phyloP scores from a whole-genome alignment of 1,140 invertebrate genomes.

The Drosophila baimaii region DNA sequence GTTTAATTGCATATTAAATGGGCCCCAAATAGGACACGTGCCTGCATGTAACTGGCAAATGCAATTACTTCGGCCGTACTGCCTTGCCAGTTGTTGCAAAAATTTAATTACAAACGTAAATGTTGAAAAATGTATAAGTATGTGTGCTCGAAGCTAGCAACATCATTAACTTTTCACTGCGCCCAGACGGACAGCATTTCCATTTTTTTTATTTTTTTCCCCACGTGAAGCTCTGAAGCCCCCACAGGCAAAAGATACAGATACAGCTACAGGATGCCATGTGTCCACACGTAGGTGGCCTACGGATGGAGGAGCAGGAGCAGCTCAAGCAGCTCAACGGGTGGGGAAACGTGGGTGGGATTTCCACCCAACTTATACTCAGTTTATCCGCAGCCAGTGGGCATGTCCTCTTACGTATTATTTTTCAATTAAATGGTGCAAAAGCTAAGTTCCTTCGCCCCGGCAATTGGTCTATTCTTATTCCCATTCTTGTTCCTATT shows the following conservation, averaged over 20 bases:
- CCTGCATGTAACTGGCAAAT: conserved; percentile 8
- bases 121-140: conserved; percentile 50
- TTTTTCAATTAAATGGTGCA: conserved; percentile 73
- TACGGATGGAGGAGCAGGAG: conserved; percentile 15
- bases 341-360: conserved; percentile 12
- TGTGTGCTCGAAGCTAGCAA: conserved; percentile 27
- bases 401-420: conserved; percentile 43
- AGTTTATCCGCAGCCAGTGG: conserved; percentile 1
- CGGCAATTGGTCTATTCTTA: neutral
- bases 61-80: conserved; percentile 24
- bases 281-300: conserved; percentile 29
- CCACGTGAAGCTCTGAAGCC: conserved; percentile 12
- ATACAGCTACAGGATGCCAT: conserved; percentile 12
- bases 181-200: neutral
- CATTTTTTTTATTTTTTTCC: neutral
- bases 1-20: conserved; percentile 68
- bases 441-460: conserved; percentile 1
- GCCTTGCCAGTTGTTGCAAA: conserved; percentile 52
- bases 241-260: conserved; percentile 22
- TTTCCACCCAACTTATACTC: conserved; percentile 2
- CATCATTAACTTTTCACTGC: conserved; percentile 64
- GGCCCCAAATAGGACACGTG: conserved; percentile 21
- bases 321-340: conserved; percentile 34
- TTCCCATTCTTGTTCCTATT: conserved; percentile 61
- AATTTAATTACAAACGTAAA: conserved; percentile 78